Percentiles rank a stretch among this genome's conserved stretches.
Conservation (phyloP, 2,797 vertebrate genomes). For the Tamandua tetradactyla region DNA sequence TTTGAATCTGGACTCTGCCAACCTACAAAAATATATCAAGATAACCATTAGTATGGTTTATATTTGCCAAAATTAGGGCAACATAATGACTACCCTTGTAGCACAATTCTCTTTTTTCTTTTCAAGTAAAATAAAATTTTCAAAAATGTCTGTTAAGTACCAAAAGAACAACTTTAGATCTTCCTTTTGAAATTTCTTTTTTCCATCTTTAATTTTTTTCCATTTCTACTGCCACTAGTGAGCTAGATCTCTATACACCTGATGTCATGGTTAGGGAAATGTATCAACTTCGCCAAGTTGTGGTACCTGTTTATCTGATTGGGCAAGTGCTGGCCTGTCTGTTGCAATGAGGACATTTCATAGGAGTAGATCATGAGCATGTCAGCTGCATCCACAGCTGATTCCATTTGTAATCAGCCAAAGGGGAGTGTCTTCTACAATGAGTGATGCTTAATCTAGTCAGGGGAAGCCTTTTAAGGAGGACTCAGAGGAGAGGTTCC, state of each 20-base stretch:
- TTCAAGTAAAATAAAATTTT: background rate
- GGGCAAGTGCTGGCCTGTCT: no score
- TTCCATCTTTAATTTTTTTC: background rate
- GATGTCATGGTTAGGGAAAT: no score
- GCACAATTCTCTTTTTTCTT: background rate
- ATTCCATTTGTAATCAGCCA: no score
- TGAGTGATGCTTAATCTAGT: no score
- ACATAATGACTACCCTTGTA: background rate
- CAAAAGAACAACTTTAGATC: background rate
- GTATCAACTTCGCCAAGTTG: no score
- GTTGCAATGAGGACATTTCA: no score
- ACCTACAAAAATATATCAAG: conserved; percentile 86
- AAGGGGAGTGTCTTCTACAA: no score
- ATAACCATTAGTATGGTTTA: background rate
- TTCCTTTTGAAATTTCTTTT: background rate
- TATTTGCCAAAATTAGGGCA: background rate
- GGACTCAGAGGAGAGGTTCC: no score
- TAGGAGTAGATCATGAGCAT: no score
- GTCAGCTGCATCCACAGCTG: no score
- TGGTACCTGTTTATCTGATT: no score
- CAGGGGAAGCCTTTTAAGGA: no score
- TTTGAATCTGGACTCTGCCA: conserved; percentile 86
- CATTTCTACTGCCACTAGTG: background rate
- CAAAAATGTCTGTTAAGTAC: background rate
- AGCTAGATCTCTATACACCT: background rate